Evolutionary conservation across 2,113 vertebrate genomes (phyloP).

Genomic region (Sporophila hypoxantha): DNA sequence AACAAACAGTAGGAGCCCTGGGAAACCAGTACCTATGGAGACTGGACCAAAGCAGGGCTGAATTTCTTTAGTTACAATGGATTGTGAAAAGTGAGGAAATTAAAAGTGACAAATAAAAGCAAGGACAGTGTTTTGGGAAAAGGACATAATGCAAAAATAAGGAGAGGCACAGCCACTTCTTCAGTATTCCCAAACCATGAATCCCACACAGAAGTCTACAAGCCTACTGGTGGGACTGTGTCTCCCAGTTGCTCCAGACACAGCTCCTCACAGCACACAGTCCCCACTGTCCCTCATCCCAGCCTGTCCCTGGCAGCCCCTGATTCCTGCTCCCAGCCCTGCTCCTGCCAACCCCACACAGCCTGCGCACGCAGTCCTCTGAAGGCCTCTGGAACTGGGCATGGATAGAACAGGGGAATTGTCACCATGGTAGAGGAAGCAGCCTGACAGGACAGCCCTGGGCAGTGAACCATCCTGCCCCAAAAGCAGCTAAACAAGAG

Average conservation of each 20-base stretch:
- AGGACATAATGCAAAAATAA: neutral
- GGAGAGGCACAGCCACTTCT: neutral
- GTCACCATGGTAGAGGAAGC: neutral
- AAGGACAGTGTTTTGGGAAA: neutral
- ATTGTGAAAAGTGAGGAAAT: neutral
- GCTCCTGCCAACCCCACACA: neutral
- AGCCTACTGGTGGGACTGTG: neutral
- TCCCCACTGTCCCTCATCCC: neutral
- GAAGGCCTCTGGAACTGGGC: accelerated
- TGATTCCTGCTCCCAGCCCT: neutral
- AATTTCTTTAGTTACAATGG: neutral
- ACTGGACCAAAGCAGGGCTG: neutral
- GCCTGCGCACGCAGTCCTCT: neutral
- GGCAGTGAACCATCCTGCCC: neutral
- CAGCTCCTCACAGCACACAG: neutral
- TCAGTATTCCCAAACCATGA: neutral
- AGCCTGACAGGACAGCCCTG: neutral
- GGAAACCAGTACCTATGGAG: neutral
- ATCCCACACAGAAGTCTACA: neutral
- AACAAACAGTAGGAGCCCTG: neutral
- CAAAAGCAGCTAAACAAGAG: neutral
- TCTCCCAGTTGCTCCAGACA: neutral
- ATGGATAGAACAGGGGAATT: accelerated
- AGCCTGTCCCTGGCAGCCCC: too few species aligned
- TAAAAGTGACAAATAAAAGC: neutral